Base-by-base conservation (phyloP, 1,140 invertebrate genomes). In the Aphelinus atriplicis region DNA sequence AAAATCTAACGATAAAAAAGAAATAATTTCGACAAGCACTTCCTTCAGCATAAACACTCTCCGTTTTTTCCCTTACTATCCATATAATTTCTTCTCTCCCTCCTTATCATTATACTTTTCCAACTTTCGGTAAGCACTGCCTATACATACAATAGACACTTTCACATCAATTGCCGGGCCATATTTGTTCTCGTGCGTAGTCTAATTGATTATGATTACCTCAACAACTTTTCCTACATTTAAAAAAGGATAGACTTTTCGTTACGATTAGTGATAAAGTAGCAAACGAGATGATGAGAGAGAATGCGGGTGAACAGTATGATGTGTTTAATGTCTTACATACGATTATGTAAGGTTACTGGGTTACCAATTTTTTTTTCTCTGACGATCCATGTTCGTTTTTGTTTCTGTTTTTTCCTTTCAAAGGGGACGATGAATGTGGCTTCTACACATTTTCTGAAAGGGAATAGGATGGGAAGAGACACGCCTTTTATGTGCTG, bases 1-100 rank as follows among this genome's bases (percentile, higher is more conserved):
- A 85, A 82, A 56, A 81, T 78, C 80, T 86, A 84, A 81, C 79
- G 71, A 81, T 83, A 82, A 74, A 82, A 84, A 82, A 84, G 77
- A 81, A 83, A 84, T 74, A 80, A 81, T 78, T 78, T 78, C 74
- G 72, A 82, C 79, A 84, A 83, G 82, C 81, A 79, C 79, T 80
- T 80, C 72, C 60, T 79, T 45, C 67, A 47, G 43, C 58, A 62
- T 74, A 53, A 53, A 53, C 75, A 79, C 78, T 75, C 45, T 74
- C 65, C 65, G 56, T 68, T 68, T 73, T 42, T 43, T 57, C 4
- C 46, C 26, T 65, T 50, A 1, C 51, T 51, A 56, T 75, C 63
- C 72, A 58, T 76, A 73, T 71, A 75, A 77, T 68, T 74, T 69
- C 71, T 65, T 65, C 61, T 61, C 56, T 65, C 45, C 3, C 68